phyloP scores from a whole-genome alignment of 2,113 vertebrate genomes.

The Clarias magur region DNA sequence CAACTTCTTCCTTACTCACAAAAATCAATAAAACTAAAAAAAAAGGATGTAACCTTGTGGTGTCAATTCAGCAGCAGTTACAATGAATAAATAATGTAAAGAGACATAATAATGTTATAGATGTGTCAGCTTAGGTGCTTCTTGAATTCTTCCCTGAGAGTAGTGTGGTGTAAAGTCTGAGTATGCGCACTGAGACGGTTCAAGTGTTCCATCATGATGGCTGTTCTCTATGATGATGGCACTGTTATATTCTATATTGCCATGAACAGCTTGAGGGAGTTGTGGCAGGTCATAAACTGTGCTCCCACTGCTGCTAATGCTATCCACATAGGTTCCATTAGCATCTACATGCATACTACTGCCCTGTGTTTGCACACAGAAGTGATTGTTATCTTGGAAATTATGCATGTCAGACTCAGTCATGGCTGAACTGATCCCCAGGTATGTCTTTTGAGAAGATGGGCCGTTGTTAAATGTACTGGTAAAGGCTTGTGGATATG shows the following conservation, averaged over 20 bases:
- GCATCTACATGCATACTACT: conserved; percentile 90
- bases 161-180: conserved; percentile 97
- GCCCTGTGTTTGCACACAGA: conserved; percentile 94
- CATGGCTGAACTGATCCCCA: conserved; percentile 83
- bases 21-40: neutral
- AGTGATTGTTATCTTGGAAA: conserved; percentile 89
- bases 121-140: conserved; percentile 98
- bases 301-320: conserved; percentile 86
- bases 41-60: conserved; percentile 27
- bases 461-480: conserved; percentile 73
- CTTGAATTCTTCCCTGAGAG: conserved; percentile 99
- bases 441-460: conserved; percentile 90
- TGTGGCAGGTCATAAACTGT: conserved; percentile 94
- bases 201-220: conserved; percentile 92
- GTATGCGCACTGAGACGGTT: conserved; percentile 87
- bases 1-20: neutral
- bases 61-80: conserved; percentile 69
- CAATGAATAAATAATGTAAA: conserved; percentile 69
- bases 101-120: conserved; percentile 80
- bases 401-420: conserved; percentile 90
- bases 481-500: conserved; percentile 84
- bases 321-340: conserved; percentile 89
- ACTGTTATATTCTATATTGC: conserved; percentile 92
- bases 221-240: conserved; percentile 88
- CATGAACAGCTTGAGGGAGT: conserved; percentile 84